Percentiles rank a stretch among this genome's conserved stretches.
Evolutionary conservation across 1,140 invertebrate species (phyloP).

Genomic region (Episyrphus balteatus): DNA sequence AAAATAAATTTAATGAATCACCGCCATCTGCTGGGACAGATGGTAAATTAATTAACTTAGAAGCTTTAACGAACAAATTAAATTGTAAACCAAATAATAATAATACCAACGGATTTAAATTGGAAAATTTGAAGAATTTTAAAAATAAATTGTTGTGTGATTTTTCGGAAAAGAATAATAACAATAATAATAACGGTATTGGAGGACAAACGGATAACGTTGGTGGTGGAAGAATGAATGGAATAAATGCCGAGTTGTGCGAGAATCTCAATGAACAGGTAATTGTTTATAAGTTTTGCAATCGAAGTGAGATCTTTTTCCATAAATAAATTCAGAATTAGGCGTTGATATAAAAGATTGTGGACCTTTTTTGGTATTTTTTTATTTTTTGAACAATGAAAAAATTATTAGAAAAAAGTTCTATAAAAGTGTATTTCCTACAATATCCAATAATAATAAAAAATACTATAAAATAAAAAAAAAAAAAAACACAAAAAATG

Average conservation of each 20-base stretch:
- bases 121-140: conserved; percentile 34
- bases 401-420: too few species aligned
- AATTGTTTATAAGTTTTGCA: conserved; percentile 13
- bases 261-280: conserved; percentile 37
- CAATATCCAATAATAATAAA: too few species aligned
- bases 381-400: too few species aligned
- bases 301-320: too few species aligned
- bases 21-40: conserved; percentile 13
- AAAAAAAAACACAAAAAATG: too few species aligned
- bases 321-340: too few species aligned
- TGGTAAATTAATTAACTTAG: conserved; percentile 27
- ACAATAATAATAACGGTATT: conserved; percentile 2
- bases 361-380: too few species aligned
- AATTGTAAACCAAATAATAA: conserved; percentile 32
- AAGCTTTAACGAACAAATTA: conserved; percentile 29
- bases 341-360: too few species aligned
- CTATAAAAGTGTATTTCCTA: too few species aligned
- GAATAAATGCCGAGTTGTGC: conserved; percentile 32
- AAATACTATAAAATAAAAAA: too few species aligned
- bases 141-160: conserved; percentile 36
- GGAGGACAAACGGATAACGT: not conserved
- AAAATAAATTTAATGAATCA: conserved; percentile 16
- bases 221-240: conserved; percentile 18
- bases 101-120: conserved; percentile 34
- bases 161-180: conserved; percentile 19